Conservation (phyloP, 2,113 vertebrate genomes). For the Prunella himalayana region DNA sequence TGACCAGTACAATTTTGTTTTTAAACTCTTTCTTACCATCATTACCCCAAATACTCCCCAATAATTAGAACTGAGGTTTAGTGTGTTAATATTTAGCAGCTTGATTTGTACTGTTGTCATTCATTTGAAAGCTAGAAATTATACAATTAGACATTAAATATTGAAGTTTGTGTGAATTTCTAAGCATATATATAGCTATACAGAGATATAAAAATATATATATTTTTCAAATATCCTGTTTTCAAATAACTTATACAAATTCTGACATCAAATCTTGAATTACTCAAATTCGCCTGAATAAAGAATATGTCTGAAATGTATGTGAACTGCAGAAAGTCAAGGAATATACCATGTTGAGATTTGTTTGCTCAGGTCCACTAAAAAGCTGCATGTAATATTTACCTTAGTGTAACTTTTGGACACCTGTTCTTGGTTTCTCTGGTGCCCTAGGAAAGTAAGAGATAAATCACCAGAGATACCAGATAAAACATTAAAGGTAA, state of each 20-base stretch:
- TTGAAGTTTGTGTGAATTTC: neutral
- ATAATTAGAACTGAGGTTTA: neutral
- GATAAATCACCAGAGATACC: neutral
- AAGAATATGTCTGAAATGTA: neutral
- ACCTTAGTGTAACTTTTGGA: neutral
- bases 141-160: neutral
- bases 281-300: neutral
- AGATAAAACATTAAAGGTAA: neutral
- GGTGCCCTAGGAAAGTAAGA: neutral
- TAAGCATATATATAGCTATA: too few species aligned
- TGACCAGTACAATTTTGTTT: neutral
- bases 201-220: too few species aligned
- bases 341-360: neutral
- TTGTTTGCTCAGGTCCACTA: neutral
- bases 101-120: neutral
- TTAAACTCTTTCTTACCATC: neutral
- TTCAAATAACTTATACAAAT: neutral
- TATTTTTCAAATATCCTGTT: neutral
- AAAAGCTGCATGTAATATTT: neutral
- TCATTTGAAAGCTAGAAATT: neutral
- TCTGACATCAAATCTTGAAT: neutral
- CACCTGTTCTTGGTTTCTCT: neutral
- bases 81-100: neutral
- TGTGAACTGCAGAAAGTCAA: neutral
- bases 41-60: neutral